phyloP scores from a whole-genome alignment of 2,888 invertebrate species.

The Drosophila paranaensis region DNA sequence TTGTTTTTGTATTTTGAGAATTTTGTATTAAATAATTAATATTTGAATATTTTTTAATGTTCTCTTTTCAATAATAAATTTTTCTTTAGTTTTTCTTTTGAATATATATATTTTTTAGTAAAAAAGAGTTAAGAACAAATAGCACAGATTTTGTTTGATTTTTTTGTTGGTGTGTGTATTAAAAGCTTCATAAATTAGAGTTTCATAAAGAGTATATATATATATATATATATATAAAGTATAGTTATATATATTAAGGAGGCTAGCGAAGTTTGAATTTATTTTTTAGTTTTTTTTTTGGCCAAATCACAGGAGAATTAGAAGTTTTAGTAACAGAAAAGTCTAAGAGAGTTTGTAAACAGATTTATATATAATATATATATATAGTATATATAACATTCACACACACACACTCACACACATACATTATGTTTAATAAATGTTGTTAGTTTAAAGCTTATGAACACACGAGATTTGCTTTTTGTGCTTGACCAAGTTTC shows the following conservation, averaged over 20 bases:
- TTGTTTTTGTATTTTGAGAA: background rate
- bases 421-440: slow-evolving; percentile 8
- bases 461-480: slow-evolving; percentile 42
- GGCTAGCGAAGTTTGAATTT: slow-evolving; percentile 31
- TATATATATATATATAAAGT: slow-evolving; percentile 25
- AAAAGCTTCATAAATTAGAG: slow-evolving; percentile 52
- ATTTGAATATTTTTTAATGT: background rate
- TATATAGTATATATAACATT: background rate
- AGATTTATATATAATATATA: slow-evolving; percentile 17
- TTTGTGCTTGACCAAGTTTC: slow-evolving; percentile 40
- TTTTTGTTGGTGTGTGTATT: slow-evolving; percentile 21
- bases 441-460: slow-evolving; percentile 47
- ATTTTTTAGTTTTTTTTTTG: slow-evolving; percentile 16
- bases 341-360: slow-evolving; percentile 33
- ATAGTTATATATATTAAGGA: slow-evolving; percentile 32
- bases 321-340: slow-evolving; percentile 45
- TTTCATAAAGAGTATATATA: slow-evolving; percentile 39
- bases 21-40: background rate
- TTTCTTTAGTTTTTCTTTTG: slow-evolving; percentile 31
- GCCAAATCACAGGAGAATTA: slow-evolving; percentile 68
- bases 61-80: background rate
- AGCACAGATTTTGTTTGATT: slow-evolving; percentile 42
- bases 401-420: slow-evolving; percentile 11
- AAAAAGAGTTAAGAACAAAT: slow-evolving; percentile 59
- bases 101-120: slow-evolving; percentile 33